Base-by-base conservation (phyloP, 2,888 invertebrate genomes). In the Euphydryas editha region DNA sequence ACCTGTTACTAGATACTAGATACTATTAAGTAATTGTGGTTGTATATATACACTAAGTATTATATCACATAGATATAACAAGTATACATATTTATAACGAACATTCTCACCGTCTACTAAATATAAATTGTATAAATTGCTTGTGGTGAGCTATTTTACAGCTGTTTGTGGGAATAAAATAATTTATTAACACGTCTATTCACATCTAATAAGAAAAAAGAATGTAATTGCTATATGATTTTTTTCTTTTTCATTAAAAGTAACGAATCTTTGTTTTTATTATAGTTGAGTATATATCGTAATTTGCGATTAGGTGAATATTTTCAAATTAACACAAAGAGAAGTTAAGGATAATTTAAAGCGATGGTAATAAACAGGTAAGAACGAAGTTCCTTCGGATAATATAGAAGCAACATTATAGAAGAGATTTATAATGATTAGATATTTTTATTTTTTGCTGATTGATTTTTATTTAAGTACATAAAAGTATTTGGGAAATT, bases 91-190 rank as follows among this genome's bases (percentile, higher is more conserved):
- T 57, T 49, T 24, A n/a, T 30, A 20, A 47, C 37, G 37, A 63
- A 13, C 42, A 24, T 17, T 59, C 57, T 51, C 17, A 42, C 21
- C 39, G 39, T n/a, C 63, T 49, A 58, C 65, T 56, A 49, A 36
- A 59, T 65, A 51, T 62, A 65, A 69, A 69, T 84, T 83, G 87
- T 84, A 85, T 84, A 84, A 84, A 86, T 87, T 76, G 76, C 78
- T 73, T 72, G 72, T 73, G 74, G 79, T 76, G 76, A 82, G 83
- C 83, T 86, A 88, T 90, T 87, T 88, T 83, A 81, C 76, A 80
- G 79, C 83, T 84, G 83, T 86, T 85, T 78, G 81, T 78, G 83
- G 30, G 36, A 36, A 54, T 82, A 81, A 75, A 36, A 65, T 62
- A 60, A 60, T 24, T 13, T 49, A 46, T 47, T 65, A 59, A 59